Percentiles rank a stretch among this genome's conserved stretches.
Conservation (phyloP, 2,797 vertebrate species). For the Ctenochaetus hawaiiensis region DNA sequence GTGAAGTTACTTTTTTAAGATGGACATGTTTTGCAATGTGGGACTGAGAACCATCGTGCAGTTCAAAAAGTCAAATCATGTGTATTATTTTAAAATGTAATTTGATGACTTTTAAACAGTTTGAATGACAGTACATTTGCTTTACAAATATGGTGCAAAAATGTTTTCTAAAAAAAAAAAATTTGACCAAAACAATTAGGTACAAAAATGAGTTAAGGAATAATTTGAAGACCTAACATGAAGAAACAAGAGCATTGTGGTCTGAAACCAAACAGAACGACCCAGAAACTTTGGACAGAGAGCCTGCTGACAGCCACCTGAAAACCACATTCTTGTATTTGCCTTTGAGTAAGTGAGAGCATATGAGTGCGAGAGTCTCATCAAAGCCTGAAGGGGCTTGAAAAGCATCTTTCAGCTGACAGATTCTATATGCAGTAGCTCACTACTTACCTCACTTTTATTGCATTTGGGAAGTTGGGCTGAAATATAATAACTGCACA, state of each 20-base stretch:
- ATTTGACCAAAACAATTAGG: background rate
- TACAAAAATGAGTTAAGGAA: background rate
- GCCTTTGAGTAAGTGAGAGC: slow-evolving; percentile 57
- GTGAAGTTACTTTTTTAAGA: background rate
- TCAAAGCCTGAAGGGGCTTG: slow-evolving; percentile 22
- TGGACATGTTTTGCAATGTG: background rate
- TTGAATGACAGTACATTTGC: background rate
- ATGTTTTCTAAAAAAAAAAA: background rate
- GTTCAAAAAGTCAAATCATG: background rate
- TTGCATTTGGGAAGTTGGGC: slow-evolving; percentile 57
- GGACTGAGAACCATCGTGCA: no score
- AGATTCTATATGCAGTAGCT: slow-evolving; percentile 48
- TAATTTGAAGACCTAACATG: background rate
- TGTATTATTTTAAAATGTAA: background rate
- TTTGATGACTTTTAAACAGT: background rate
- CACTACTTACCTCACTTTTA: slow-evolving; percentile 49
- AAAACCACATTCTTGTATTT: slow-evolving; percentile 41
- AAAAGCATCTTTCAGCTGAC: slow-evolving; percentile 31
- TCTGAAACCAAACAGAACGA: slow-evolving; percentile 2
- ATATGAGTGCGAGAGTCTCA: slow-evolving; percentile 47
- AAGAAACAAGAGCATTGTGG: background rate
- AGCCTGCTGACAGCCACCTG: slow-evolving; percentile 21
- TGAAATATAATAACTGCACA: slow-evolving; percentile 52
- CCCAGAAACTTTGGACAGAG: background rate
- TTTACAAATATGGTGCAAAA: background rate